These are phyloP conservation scores for Esox niger DNA, from an alignment of 2,113 vertebrate species.

Conservation along the genomic window DNA sequence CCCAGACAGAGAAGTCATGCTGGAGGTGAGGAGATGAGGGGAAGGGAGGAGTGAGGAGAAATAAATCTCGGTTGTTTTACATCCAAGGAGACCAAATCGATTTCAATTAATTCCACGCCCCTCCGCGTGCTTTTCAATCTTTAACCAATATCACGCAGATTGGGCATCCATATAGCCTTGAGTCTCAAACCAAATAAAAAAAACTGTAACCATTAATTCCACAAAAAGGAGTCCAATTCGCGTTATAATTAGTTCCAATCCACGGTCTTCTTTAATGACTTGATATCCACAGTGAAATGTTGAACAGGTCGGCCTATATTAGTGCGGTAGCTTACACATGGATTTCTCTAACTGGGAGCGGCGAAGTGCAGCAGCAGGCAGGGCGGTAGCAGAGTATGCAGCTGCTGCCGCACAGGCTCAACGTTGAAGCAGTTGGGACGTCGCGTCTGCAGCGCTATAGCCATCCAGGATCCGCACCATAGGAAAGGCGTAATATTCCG, in stretches of 20 bases:
- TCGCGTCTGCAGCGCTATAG: conserved; percentile 19
- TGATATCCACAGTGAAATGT: no score
- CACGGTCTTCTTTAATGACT: conserved; percentile 74
- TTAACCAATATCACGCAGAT: conserved; percentile 38
- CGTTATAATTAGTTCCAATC: conserved; percentile 16
- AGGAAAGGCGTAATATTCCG: conserved; percentile 8
- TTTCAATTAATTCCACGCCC: conserved; percentile 48
- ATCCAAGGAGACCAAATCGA: conserved; percentile 52
- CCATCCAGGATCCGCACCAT: neutral
- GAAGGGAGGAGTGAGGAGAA: conserved; percentile 36
- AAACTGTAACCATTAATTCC: conserved; percentile 32
- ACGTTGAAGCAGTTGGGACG: conserved; percentile 13
- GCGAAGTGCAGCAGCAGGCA: no score
- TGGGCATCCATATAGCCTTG: conserved; percentile 40
- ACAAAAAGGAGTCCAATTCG: neutral
- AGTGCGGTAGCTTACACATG: neutral
- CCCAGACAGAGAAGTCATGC: conserved; percentile 94
- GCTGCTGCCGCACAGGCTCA: conserved; percentile 7
- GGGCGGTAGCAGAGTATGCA: conserved; percentile 10
- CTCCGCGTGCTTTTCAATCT: conserved; percentile 50
- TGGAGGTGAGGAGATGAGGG: conserved; percentile 68
- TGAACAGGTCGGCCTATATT: no score
- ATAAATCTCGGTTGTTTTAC: conserved; percentile 56
- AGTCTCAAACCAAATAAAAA: conserved; percentile 25
- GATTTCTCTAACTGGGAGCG: no score